These are phyloP conservation scores for Pelmatolapia mariae DNA, from an alignment of 2,113 vertebrate species.

Conservation along the genomic window DNA sequence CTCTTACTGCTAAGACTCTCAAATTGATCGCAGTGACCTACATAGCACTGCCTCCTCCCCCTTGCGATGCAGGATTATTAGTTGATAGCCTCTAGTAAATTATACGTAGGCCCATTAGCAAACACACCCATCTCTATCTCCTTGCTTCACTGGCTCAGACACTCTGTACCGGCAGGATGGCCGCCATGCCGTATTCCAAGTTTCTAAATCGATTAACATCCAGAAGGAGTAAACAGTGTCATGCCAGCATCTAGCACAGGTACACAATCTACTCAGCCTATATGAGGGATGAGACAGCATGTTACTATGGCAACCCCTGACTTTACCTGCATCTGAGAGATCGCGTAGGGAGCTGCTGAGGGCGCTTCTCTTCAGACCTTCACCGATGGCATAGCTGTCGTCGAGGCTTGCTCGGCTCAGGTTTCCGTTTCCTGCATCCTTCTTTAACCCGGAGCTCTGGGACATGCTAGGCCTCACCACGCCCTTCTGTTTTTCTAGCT, in stretches of 20 bases:
- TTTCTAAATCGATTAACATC: background rate
- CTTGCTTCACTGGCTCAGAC: background rate
- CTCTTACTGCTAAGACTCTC: slow-evolving; percentile 34
- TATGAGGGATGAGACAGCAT: background rate
- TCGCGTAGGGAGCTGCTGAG: slow-evolving; percentile 96
- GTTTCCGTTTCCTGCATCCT: slow-evolving; percentile 84
- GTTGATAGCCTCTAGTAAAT: slow-evolving; percentile 29
- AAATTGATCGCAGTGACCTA: slow-evolving; percentile 45
- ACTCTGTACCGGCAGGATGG: background rate
- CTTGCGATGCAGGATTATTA: slow-evolving; percentile 10
- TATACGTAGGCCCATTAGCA: slow-evolving; percentile 3
- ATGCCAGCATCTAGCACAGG: slow-evolving; percentile 9
- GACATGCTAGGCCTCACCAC: slow-evolving; percentile 89
- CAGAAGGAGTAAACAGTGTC: background rate
- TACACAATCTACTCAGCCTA: background rate
- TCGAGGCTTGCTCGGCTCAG: slow-evolving; percentile 87
- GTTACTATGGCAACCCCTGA: background rate
- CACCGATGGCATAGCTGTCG: slow-evolving; percentile 88
- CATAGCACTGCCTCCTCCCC: slow-evolving; percentile 9
- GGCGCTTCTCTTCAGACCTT: slow-evolving; percentile 91
- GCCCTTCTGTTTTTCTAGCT: slow-evolving; percentile 96
- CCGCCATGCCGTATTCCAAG: background rate
- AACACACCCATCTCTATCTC: background rate
- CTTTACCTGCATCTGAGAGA: slow-evolving; percentile 93
- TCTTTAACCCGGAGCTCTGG: slow-evolving; percentile 87